Evolutionary conservation across 2,888 invertebrate species (phyloP).

Genomic region (Mythimna albipuncta): DNA sequence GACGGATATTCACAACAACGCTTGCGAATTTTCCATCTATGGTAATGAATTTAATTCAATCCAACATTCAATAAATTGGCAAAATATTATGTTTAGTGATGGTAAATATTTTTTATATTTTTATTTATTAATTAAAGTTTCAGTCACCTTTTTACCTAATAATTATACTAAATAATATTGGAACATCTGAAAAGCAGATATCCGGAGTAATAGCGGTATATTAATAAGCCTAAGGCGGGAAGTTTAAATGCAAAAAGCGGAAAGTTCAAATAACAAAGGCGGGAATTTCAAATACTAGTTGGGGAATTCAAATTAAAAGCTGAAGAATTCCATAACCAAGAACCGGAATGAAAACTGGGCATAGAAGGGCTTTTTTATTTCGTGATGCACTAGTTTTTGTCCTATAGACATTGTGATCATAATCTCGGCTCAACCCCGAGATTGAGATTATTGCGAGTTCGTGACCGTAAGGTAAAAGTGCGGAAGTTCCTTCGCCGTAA

Average conservation of each 20-base stretch:
- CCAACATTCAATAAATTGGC: not conserved
- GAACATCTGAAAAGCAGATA: not conserved
- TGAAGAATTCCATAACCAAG: not conserved
- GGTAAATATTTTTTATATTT: not conserved
- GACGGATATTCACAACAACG: slow-evolving; percentile 37
- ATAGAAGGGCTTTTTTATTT: not conserved
- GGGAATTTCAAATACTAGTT: not conserved
- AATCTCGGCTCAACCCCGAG: too few species aligned
- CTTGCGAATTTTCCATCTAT: slow-evolving; percentile 44
- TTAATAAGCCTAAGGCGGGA: slow-evolving; percentile 11
- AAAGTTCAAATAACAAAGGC: not conserved
- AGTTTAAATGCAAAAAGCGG: not conserved
- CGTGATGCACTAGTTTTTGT: not conserved
- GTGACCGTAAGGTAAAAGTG: too few species aligned
- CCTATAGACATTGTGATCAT: not conserved
- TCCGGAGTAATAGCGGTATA: slow-evolving; percentile 47
- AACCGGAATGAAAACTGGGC: not conserved
- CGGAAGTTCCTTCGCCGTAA: too few species aligned
- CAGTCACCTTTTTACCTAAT: not conserved
- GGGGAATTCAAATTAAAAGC: not conserved
- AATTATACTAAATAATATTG: not conserved
- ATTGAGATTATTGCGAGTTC: not conserved
- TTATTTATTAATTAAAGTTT: not conserved
- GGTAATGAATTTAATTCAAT: slow-evolving; percentile 20
- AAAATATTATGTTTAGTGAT: not conserved